Evolutionary conservation across 1,140 invertebrate species (phyloP), one percentile per base, ranked within the genome.

Genomic region (Drosophila varians): DNA sequence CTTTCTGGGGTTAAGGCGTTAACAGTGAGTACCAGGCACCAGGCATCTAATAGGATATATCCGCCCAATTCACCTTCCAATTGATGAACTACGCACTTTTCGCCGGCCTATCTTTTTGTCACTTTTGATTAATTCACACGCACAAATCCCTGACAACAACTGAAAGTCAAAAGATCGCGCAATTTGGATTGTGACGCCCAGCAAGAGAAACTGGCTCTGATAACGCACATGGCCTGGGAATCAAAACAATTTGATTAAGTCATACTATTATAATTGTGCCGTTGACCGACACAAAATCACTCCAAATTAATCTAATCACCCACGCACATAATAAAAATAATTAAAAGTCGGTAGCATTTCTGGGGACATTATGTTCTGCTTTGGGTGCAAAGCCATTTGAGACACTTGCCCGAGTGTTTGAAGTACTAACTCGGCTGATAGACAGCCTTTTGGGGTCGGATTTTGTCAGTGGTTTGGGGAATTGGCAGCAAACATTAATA

Each of bases 161-260:
- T 48, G 42, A 45, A 58, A 38, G 49, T 64, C 43, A 73, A 48
- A 14, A 56, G 49, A 26, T 40, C 42, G 14, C 47, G 25, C 60
- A 77, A 58, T 38, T 45, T 43, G 66, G 62, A 66, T 51, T 43
- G 47, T 16, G n/a, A n/a, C n/a, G 25, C 25, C 11, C 42, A 51
- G 57, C 21, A 12, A 42, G 34, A 21, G 45, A 42, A 28, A 52
- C 42, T 34, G 2, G 40, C 42, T 19, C 12, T 46, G 77, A 82
- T 74, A 82, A 69, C 56, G 62, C 21, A 36, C 61, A 42, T 42
- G 25, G 43, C 23, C 52, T 23, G 52, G 40, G 36, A 56, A 82
- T 77, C 77, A 83, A 55, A 83, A 83, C 78, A 82, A 77, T 83
- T 77, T 83, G 46, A 83, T 83, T 76, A 55, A 36, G 42, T 34